Evolutionary conservation across 2,113 vertebrate genomes (phyloP).

Genomic region (Plotosus lineatus): DNA sequence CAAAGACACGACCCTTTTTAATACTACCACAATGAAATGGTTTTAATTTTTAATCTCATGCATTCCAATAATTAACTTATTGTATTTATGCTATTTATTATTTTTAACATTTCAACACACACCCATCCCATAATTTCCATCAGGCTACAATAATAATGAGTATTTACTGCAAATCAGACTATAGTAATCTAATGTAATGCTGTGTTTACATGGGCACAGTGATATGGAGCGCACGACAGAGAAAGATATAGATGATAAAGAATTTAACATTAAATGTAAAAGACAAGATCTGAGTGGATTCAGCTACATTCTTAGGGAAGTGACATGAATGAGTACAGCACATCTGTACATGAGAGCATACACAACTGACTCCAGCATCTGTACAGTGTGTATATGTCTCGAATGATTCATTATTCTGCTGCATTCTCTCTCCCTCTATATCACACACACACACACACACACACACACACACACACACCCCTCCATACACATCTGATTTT

Average conservation of each 20-base stretch:
- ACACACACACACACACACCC: constrained; percentile 28
- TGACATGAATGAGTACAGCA: not conserved
- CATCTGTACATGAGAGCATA: not conserved
- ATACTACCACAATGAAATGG: too few relatives aligned
- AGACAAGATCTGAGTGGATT: not conserved
- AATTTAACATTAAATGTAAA: not conserved
- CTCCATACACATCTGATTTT: constrained; percentile 27
- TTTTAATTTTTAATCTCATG: too few relatives aligned
- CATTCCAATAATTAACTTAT: too few relatives aligned
- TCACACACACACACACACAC: constrained; percentile 19
- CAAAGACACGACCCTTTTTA: too few relatives aligned
- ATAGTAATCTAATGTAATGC: too few relatives aligned
- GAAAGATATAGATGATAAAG: not conserved
- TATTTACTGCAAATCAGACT: too few relatives aligned
- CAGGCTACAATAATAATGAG: too few relatives aligned
- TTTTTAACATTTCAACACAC: too few relatives aligned
- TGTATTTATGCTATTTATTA: too few relatives aligned
- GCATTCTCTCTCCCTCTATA: constrained; percentile 29
- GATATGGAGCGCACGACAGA: not conserved
- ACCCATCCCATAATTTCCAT: too few relatives aligned
- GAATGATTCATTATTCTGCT: constrained; percentile 45
- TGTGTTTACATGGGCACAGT: too few relatives aligned
- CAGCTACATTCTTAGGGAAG: not conserved
- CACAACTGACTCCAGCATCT: not conserved
- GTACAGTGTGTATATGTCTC: constrained; percentile 32